These are phyloP conservation scores for Aptenodytes patagonicus DNA, from an alignment of 2,113 vertebrate species.

Conservation along the genomic window DNA sequence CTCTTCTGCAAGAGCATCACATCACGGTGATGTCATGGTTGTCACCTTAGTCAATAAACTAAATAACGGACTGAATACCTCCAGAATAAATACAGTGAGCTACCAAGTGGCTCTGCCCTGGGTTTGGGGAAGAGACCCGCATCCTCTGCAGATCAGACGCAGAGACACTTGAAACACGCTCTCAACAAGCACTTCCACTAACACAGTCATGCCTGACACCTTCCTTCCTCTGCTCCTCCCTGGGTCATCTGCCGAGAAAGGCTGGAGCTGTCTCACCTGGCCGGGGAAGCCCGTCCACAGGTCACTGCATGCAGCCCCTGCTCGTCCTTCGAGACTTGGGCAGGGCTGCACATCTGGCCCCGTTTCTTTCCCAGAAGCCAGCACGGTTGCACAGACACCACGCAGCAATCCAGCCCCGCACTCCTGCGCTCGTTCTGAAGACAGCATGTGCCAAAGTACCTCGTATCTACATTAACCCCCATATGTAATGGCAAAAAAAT, in stretches of 20 bases:
- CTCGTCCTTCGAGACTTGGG: fast-evolving
- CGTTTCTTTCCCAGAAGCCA: no score
- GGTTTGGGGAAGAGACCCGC: not conserved
- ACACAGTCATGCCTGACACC: fast-evolving
- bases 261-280: not conserved
- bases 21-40: fast-evolving
- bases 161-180: not conserved
- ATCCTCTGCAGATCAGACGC: fast-evolving
- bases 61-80: not conserved
- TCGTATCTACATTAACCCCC: not conserved
- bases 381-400: not conserved
- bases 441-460: not conserved
- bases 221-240: not conserved
- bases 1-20: not conserved
- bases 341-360: not conserved
- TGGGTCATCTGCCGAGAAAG: fast-evolving
- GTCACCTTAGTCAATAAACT: not conserved
- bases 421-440: fast-evolving
- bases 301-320: fast-evolving
- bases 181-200: fast-evolving
- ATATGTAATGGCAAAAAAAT: fast-evolving
- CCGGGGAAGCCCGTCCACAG: no score
- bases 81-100: fast-evolving
- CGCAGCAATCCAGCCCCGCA: fast-evolving
- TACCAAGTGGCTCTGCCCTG: not conserved